Evolutionary conservation across 1,140 invertebrate species (phyloP), one percentile per base, ranked within the genome.

Genomic region (Ceratoteleas bidentatus): DNA sequence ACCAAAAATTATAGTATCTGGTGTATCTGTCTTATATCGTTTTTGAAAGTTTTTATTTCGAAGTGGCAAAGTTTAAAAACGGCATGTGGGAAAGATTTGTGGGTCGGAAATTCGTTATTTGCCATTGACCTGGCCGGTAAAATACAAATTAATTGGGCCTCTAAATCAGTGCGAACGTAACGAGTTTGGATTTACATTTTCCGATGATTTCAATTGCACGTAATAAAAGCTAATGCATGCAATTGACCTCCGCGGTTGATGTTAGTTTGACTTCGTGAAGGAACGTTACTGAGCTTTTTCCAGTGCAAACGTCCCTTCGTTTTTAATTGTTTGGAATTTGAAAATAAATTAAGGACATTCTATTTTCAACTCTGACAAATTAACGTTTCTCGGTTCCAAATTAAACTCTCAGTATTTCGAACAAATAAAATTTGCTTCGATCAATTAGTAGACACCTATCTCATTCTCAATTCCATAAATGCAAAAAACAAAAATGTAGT

Each of bases 221-320:
- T 69, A 74, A 80, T 80, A 68, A 73, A 69, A 64, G 77, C 50
- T 61, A 80, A 73, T 80, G 57, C 32, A 69, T 80, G 69, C 50
- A 74, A 50, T 80, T 80, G 69, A 80, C 69, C 77, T 74, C 49
- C 13, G 36, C 43, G 24, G 56, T 47, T 61, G 60, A 80, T 68
- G 50, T 73, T 66, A 57, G 40, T 79, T 60, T 56, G 56, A 73
- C 68, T 79, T 66, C 47, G 73, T 79, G 61, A 79, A 68, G 49
- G 50, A 66, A 45, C 61, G 54, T 15, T 76, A 32, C 57, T n/a
- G 52, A 64, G 64, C 43, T 40, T 47, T 24, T 16, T 61, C 47
- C 15, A 32, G 58, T 57, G 64, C 56, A 50, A 61, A 62, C 64
- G 64, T 74, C 47, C 60, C 36, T 40, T 40, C 38, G 38, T 40